Conservation (phyloP, 1,140 invertebrate genomes). For the Oryctes rhinoceros region DNA sequence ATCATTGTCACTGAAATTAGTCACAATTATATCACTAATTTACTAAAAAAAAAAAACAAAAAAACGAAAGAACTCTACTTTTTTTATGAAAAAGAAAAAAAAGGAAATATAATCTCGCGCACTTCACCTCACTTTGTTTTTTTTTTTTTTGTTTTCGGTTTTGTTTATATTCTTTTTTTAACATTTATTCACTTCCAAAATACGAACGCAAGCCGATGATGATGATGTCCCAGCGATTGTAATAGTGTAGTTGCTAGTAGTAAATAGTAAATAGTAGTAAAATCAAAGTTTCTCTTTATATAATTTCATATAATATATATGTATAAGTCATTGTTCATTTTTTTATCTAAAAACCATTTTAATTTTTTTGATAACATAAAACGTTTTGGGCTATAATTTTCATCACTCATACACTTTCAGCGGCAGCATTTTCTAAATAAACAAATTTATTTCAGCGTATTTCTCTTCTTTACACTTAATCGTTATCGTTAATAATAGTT, state of each 20-base stretch:
- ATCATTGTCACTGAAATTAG: constrained; percentile 55
- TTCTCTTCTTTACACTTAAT: constrained; percentile 35
- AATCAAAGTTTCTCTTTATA: constrained; percentile 40
- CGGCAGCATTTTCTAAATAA: constrained; percentile 55
- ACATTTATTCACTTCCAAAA: constrained; percentile 32
- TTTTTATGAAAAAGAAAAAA: constrained; percentile 53
- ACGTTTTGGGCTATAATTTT: constrained; percentile 43
- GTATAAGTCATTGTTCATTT: constrained; percentile 56
- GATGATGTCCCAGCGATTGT: constrained; percentile 32
- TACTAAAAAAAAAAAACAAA: constrained; percentile 49
- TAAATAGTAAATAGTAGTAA: constrained; percentile 40
- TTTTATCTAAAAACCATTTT: constrained; percentile 49
- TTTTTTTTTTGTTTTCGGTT: constrained; percentile 42
- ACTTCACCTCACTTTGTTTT: constrained; percentile 56
- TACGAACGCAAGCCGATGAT: constrained; percentile 38
- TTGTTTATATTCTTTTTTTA: constrained; percentile 5
- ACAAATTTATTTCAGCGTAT: constrained; percentile 46
- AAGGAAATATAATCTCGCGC: constrained; percentile 48
- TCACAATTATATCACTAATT: constrained; percentile 57
- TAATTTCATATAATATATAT: constrained; percentile 54
- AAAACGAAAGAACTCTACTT: constrained; percentile 44
- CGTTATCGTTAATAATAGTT: constrained; percentile 39
- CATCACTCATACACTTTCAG: constrained; percentile 51
- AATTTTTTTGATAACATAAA: constrained; percentile 53
- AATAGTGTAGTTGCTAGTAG: constrained; percentile 36